Conservation (phyloP, 2,888 invertebrate species). For the Melitaea athalia region DNA sequence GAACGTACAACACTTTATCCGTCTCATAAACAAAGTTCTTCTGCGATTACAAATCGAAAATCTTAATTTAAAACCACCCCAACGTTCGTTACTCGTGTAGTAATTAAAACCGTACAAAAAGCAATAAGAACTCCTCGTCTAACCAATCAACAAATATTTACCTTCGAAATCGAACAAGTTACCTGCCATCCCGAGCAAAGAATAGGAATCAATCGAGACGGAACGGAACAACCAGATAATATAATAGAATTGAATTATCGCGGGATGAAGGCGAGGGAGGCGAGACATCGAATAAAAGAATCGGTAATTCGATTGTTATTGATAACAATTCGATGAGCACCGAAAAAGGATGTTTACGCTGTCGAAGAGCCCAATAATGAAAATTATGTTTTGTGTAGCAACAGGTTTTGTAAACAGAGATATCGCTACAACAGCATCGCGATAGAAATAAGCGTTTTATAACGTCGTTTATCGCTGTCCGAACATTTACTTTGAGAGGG, state of each 20-base stretch:
- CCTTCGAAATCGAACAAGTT: conserved; percentile 45
- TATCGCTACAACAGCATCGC: not conserved
- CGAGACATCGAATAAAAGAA: conserved; percentile 55
- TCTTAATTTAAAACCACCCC: conserved; percentile 16
- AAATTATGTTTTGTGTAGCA: conserved; percentile 58
- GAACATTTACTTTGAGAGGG: not conserved
- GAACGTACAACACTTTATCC: too few species aligned
- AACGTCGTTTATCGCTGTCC: not conserved
- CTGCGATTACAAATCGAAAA: not conserved
- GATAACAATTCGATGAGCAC: conserved; percentile 68
- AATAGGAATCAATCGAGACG: conserved; percentile 71
- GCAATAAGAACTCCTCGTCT: conserved; percentile 42
- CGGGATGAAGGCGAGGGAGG: conserved; percentile 67
- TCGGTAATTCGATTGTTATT: conserved; percentile 78
- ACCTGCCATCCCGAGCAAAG: conserved; percentile 56
- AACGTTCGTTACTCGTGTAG: conserved; percentile 7
- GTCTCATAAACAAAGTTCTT: too few species aligned
- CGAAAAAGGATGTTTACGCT: conserved; percentile 63
- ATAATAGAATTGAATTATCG: conserved; percentile 81
- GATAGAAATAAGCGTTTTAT: not conserved
- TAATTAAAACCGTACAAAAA: conserved; percentile 33
- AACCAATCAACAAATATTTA: conserved; percentile 60
- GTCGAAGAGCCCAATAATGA: conserved; percentile 52
- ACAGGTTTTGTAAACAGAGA: conserved; percentile 53
- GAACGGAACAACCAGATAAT: conserved; percentile 63